Conservation (phyloP, 2,888 invertebrate genomes). For the Auanema freiburgensis region DNA sequence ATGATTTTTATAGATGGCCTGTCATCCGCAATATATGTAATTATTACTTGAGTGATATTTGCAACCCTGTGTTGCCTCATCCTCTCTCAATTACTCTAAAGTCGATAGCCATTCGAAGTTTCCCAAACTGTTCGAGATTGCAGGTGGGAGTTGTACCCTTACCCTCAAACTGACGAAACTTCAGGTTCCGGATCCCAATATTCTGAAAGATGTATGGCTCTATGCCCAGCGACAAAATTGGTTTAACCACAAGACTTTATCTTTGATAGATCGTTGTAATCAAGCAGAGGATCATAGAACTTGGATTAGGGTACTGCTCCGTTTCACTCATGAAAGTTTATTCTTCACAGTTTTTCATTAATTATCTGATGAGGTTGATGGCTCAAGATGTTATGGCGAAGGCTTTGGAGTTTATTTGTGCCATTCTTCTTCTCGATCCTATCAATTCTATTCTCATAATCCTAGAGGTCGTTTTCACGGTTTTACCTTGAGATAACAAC, state of each 20-base stretch:
- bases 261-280: constrained; percentile 14
- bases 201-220: constrained; percentile 19
- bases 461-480: constrained; percentile 11
- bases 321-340: not conserved
- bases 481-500: no score
- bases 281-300: constrained; percentile 11
- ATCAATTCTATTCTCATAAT: constrained; percentile 4
- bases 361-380: constrained; percentile 11
- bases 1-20: not conserved
- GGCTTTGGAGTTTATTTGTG: constrained; percentile 10
- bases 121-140: constrained; percentile 12
- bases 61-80: constrained; percentile 6
- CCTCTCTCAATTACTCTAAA: constrained; percentile 16
- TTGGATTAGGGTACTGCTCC: constrained; percentile 11
- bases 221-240: constrained; percentile 19
- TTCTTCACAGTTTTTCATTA: constrained; percentile 5
- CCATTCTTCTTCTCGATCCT: constrained; percentile 16
- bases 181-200: constrained; percentile 11
- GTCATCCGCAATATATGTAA: constrained; percentile 1
- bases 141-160: constrained; percentile 11
- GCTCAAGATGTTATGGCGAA: constrained; percentile 13
- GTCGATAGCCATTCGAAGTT: constrained; percentile 14
- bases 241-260: constrained; percentile 10
- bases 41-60: constrained; percentile 12
- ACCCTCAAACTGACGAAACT: no score